Base-by-base conservation (phyloP, 2,888 invertebrate species). In the Ophioninae sp. region DNA sequence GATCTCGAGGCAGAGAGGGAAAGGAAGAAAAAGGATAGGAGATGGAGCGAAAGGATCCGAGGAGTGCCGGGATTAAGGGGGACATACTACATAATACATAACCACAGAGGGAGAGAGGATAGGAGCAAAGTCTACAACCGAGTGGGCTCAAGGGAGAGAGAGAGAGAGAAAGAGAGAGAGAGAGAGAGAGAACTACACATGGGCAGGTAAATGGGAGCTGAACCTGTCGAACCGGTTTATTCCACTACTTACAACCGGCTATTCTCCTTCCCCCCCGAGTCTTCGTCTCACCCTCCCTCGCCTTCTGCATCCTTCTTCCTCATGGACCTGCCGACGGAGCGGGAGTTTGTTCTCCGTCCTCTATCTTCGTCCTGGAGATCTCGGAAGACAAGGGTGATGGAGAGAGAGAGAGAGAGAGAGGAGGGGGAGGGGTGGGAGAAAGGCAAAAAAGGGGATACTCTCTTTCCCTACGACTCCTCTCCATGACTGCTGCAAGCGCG, bases 161-260 rank as follows among this genome's bases (percentile, higher is more conserved):
- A 78, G 67, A 41, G 70, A 30, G 3, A 65, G 64, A 72, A 23
- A 59, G 79, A 59, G 68, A 59, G 68, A 61, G 70, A 79, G 73
- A 72, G 61, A 59, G 79, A 79, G 79, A 79, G 64, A 59, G 61
- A 74, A 86, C 87, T 89, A 90, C 89, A 91, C 88, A 50, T 44
- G 89, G 87, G 85, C 91, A 87, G 88, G 91, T 91, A 92, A 91
- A 91, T 92, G 89, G 90, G 88, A 91, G 89, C 87, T 86, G 89
- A 91, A 92, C 92, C 90, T 89, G 92, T 90, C 90, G 87, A 89
- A 92, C 92, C 92, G 92, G 92, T 92, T 92, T 85, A 65, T 87
- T 81, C 80, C 83, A 86, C 86, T 81, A 79, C 79, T 79, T 79
- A 74, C 75, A 81, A 82, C 59, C 85, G 75, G 79, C 77, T 68